phyloP scores from a whole-genome alignment of 2,888 invertebrate species.

The Heteromyza rotundicornis region DNA sequence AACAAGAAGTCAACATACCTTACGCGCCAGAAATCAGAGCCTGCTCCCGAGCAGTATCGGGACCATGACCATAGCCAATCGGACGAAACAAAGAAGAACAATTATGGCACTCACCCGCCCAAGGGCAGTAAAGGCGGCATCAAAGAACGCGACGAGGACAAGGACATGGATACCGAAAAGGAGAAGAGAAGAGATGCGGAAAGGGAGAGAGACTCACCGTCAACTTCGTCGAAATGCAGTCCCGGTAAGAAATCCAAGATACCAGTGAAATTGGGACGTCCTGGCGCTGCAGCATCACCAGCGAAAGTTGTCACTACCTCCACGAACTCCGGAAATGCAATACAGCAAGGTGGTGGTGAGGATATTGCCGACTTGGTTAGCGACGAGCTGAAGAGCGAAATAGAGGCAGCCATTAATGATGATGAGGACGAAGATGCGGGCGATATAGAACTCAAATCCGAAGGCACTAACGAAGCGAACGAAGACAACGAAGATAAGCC shows the following conservation, averaged over 20 bases:
- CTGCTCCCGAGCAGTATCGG: conserved; percentile 48
- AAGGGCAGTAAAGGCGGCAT: conserved; percentile 36
- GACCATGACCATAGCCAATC: conserved; percentile 16
- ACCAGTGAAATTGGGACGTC: conserved; percentile 54
- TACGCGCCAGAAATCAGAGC: conserved; percentile 60
- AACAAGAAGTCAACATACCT: conserved; percentile 37
- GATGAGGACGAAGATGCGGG: conserved; percentile 40
- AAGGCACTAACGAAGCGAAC: conserved; percentile 32
- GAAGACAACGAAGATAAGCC: conserved; percentile 42
- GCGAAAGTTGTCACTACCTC: conserved; percentile 54
- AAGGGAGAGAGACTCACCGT: conserved; percentile 35
- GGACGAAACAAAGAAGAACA: conserved; percentile 30
- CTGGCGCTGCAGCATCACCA: conserved; percentile 58
- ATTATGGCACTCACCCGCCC: conserved; percentile 61
- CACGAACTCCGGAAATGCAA: conserved; percentile 43
- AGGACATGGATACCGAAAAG: conserved; percentile 46
- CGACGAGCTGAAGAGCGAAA: conserved; percentile 58
- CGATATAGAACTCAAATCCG: conserved; percentile 24
- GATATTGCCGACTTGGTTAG: conserved; percentile 58
- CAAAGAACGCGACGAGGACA: conserved; percentile 45
- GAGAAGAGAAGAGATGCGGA: conserved; percentile 35
- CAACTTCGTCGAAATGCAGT: conserved; percentile 50
- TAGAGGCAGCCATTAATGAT: conserved; percentile 58
- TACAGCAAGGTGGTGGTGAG: conserved; percentile 62
- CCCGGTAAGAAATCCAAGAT: conserved; percentile 63